A percentile compares a stretch with the other conserved stretches of the same genome.
Evolutionary conservation across 2,797 vertebrate genomes (phyloP).

Genomic region (Chromobotia macracanthus): DNA sequence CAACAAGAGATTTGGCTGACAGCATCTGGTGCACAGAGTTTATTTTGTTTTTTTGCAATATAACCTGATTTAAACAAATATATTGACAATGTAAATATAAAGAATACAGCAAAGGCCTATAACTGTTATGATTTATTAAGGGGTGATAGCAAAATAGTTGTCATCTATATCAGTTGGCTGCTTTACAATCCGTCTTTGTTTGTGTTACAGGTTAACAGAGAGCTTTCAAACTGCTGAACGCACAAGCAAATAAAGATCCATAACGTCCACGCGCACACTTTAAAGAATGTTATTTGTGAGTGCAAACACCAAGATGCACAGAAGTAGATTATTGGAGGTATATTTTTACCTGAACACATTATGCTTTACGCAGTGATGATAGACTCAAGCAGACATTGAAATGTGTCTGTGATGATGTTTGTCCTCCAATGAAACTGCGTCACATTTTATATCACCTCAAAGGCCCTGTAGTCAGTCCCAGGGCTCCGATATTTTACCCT

Average conservation of each 20-base stretch:
- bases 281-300: conserved; percentile 31
- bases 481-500: conserved; percentile 50
- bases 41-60: conserved; percentile 17
- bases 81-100: conserved; percentile 23
- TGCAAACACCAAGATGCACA: background rate
- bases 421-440: conserved; percentile 42
- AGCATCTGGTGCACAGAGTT: background rate
- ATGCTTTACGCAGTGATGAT: conserved; percentile 54
- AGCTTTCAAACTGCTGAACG: conserved; percentile 19
- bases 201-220: conserved; percentile 36
- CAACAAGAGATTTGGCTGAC: too few relatives aligned
- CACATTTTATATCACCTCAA: conserved; percentile 43
- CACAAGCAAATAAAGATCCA: conserved; percentile 13
- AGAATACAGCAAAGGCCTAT: background rate
- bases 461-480: conserved; percentile 22
- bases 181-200: conserved; percentile 23
- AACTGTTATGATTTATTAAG: conserved; percentile 17
- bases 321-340: conserved; percentile 20
- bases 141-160: background rate
- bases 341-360: conserved; percentile 35
- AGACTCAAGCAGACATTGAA: conserved; percentile 33
- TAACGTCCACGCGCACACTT: conserved; percentile 1
- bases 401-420: conserved; percentile 50
- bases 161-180: background rate
- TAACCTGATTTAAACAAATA: conserved; percentile 12